Evolutionary conservation across 2,797 vertebrate genomes (phyloP).

Genomic region (Cossypha heuglini): DNA sequence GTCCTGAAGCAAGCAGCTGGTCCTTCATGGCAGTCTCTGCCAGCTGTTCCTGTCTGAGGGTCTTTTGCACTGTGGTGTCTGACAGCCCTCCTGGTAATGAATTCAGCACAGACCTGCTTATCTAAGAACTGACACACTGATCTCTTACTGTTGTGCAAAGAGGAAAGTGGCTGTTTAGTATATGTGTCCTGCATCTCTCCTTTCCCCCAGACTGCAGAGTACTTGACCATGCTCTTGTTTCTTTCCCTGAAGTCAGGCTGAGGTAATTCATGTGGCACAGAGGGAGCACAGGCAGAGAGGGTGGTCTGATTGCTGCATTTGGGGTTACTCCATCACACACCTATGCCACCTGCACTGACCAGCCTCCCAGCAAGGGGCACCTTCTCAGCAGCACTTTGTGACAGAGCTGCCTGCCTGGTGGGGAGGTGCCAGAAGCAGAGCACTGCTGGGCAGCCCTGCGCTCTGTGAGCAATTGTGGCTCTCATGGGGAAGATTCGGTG

Average conservation of each 20-base stretch:
- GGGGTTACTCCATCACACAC: background rate
- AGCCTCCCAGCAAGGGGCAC: background rate
- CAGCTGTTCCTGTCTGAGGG: background rate
- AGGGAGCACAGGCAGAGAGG: background rate
- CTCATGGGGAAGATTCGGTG: accelerated
- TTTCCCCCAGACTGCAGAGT: background rate
- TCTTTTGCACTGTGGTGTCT: background rate
- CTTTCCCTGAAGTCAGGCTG: background rate
- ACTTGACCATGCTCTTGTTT: background rate
- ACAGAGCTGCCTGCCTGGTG: background rate
- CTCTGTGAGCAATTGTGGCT: accelerated
- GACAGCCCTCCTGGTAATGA: background rate
- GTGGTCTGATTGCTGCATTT: background rate
- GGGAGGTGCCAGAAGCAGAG: background rate
- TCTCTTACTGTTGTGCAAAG: background rate
- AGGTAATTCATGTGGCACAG: background rate
- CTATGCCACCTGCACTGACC: background rate
- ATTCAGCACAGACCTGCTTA: background rate
- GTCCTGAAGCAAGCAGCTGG: background rate
- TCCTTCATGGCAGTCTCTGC: background rate
- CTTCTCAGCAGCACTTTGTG: background rate
- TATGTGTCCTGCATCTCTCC: background rate
- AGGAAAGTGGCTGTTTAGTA: background rate
- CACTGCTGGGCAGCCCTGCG: accelerated
- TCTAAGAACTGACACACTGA: background rate